Base-by-base conservation (phyloP, 2,797 vertebrate genomes). In the Microchirus variegatus region DNA sequence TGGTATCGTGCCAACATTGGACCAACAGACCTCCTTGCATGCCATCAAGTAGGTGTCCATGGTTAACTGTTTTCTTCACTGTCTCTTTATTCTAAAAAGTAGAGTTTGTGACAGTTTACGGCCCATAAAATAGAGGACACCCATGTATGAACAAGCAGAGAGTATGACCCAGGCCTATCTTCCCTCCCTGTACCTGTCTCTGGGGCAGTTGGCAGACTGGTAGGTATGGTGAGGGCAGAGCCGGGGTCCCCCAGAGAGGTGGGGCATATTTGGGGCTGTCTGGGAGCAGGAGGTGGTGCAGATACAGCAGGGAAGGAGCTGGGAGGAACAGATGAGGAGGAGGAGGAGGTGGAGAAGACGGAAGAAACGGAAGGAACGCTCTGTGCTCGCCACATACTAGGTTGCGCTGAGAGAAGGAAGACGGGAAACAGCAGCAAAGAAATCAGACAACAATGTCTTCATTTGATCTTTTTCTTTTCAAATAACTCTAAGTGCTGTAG, bases 141-240 rank as follows among this genome's bases (percentile, higher is more conserved):
- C 8, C 5, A 0, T 22, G 22, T 3, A 5, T 22, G 22, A 3
- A 22, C 22, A 22, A 3, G 31, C 31, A 8, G 31, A 31, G 31
- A 31, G 31, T 31, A 31, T 31, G 31, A 41, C 40, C 13, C 12
- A 42, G 13, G 15, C 41, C 41, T 44, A 31, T 31, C n/a, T 43
- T 53, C 54, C 43, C 17, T 38, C 13, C 66, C 59, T 75, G 63
- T 87, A 83, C 93, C 93, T 94, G 92, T 79, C 38, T 90, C 89
- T 1, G 85, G 69, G 59, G 91, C 86, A 70, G 87, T 90, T 1
- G 93, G 93, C 52, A 94, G 86, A 67, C 90, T 94, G 59, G 81
- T 87, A 56, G 93, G 92, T 56, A 70, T 81, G 65, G 84, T 92
- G 45, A 89, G 89, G 43, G 57, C 37, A 8, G 77, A 81, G 59